A percentile compares a stretch with the other conserved stretches of the same genome.
phyloP scores from a whole-genome alignment of 2,797 vertebrate genomes.

The Taeniopygia guttata region DNA sequence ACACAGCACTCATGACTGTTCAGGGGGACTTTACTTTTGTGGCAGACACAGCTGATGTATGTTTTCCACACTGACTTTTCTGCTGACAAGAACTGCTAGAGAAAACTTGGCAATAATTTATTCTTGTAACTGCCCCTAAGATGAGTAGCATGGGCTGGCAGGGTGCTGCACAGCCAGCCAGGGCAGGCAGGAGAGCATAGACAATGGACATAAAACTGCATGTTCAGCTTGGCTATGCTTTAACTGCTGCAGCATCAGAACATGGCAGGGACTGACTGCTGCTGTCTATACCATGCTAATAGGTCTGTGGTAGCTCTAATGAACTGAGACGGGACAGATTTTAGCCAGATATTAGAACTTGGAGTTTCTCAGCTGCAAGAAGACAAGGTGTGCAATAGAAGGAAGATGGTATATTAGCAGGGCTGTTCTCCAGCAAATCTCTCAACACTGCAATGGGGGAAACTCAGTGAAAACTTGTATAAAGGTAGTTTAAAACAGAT shows the following conservation, averaged over 20 bases:
- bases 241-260: not conserved
- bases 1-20: not conserved
- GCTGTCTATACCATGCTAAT: not conserved
- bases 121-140: not conserved
- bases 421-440: not conserved
- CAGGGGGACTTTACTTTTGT: not conserved
- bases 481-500: not conserved
- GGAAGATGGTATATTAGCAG: not conserved
- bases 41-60: not conserved
- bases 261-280: not conserved
- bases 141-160: not conserved
- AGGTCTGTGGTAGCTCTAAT: not conserved
- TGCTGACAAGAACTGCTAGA: not conserved
- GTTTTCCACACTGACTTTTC: not conserved
- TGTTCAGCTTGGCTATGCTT: not conserved
- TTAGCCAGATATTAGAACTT: not conserved
- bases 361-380: not conserved
- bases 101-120: not conserved
- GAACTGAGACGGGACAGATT: not conserved
- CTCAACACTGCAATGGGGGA: not conserved
- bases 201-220: fast-evolving
- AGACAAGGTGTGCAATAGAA: not conserved
- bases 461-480: not conserved
- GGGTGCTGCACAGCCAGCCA: not conserved
- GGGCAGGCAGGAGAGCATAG: not conserved